Conservation (phyloP, 2,888 invertebrate species). For the Epinotia bilunana region DNA sequence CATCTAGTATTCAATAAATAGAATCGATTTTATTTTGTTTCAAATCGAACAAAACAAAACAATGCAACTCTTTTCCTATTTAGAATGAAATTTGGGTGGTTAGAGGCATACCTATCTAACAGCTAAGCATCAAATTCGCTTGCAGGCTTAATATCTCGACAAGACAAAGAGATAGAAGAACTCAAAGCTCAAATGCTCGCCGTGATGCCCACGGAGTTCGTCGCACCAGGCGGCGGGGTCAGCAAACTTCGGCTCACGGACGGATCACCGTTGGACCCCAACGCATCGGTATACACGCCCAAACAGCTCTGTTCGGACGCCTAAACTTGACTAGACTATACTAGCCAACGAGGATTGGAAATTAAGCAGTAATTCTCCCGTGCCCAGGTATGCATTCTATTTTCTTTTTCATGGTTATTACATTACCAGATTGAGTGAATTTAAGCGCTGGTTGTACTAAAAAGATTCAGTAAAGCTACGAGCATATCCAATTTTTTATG, state of each 20-base stretch:
- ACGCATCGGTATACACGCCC: constrained; percentile 96
- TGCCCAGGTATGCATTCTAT: neutral
- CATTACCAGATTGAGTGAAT: too few species aligned
- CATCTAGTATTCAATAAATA: too few species aligned
- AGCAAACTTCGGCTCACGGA: constrained; percentile 68
- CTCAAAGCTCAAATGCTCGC: constrained; percentile 97
- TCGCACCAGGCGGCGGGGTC: constrained; percentile 55
- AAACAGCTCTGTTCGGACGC: constrained; percentile 84
- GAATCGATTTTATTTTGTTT: too few species aligned
- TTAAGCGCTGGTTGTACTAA: neutral
- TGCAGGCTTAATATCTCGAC: constrained; percentile 90
- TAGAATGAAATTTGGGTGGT: too few species aligned
- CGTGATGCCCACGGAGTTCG: constrained; percentile 91
- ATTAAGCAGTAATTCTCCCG: neutral
- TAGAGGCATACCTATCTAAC: too few species aligned
- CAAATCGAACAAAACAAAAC: too few species aligned
- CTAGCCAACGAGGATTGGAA: neutral
- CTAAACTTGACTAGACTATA: constrained; percentile 51
- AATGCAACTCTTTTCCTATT: too few species aligned
- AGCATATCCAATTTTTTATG: neutral
- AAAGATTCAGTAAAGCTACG: neutral
- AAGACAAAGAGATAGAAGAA: constrained; percentile 96
- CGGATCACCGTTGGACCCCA: constrained; percentile 89
- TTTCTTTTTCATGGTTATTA: neutral
- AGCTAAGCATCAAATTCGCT: constrained; percentile 42